phyloP scores from a whole-genome alignment of 2,888 invertebrate species.

The Gortyna flavago region DNA sequence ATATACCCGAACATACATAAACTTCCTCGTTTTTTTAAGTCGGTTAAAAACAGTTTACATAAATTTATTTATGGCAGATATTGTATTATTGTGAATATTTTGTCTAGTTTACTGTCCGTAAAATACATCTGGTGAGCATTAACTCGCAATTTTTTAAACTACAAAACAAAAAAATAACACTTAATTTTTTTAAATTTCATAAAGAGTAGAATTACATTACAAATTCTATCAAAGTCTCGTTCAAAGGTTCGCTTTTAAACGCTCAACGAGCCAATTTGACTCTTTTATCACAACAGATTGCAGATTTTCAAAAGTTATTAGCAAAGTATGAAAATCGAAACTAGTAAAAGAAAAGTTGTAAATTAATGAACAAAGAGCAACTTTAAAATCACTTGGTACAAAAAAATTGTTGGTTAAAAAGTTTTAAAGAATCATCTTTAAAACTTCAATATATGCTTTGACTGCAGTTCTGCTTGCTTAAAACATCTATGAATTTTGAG shows the following conservation, averaged over 20 bases:
- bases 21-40: too few relatives aligned
- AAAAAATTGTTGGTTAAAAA: not conserved
- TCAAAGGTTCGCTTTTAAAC: slow-evolving; percentile 37
- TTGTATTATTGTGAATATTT: too few relatives aligned
- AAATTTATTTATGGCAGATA: too few relatives aligned
- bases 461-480: too few relatives aligned
- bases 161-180: too few relatives aligned
- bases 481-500: too few relatives aligned
- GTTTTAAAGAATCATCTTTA: too few relatives aligned
- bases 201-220: slow-evolving; percentile 10
- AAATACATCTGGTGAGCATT: not conserved
- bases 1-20: too few relatives aligned
- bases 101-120: too few relatives aligned
- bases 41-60: too few relatives aligned
- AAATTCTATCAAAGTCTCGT: slow-evolving; percentile 11
- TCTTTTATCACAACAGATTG: slow-evolving; percentile 7
- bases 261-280: slow-evolving; percentile 17
- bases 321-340: slow-evolving; percentile 6
- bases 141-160: not conserved
- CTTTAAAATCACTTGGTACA: slow-evolving; percentile 8
- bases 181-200: too few relatives aligned
- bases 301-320: slow-evolving; percentile 12
- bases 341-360: slow-evolving; percentile 9
- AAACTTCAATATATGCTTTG: not conserved
- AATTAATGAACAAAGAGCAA: not conserved